A percentile compares a stretch with the other conserved stretches of the same genome.
These are phyloP conservation scores for Struthidea cinerea DNA, from an alignment of 2,113 vertebrate species.

Conservation along the genomic window DNA sequence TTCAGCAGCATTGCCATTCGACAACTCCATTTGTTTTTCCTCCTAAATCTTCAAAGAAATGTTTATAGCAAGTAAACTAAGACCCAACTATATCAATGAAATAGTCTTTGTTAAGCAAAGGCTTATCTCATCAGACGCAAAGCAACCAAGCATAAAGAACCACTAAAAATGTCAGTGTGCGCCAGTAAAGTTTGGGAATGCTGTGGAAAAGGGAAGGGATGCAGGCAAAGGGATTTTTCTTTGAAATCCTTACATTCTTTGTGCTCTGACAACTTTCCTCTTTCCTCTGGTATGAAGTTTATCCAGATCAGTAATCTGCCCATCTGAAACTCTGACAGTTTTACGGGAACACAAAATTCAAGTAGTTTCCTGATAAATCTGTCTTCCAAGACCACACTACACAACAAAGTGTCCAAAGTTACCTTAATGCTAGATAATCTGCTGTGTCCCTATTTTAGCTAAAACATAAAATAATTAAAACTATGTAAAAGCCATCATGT, in stretches of 20 bases:
- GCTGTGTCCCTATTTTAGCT: not conserved
- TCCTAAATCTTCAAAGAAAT: constrained; percentile 53
- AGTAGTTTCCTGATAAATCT: not conserved
- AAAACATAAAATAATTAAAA: not conserved
- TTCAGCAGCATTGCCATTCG: not conserved
- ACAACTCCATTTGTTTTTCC: constrained; percentile 42
- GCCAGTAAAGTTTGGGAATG: not conserved
- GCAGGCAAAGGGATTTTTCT: not conserved
- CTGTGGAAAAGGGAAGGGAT: not conserved
- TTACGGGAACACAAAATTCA: not conserved
- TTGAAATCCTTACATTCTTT: not conserved
- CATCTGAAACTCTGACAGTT: not conserved
- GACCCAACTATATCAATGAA: constrained; percentile 26
- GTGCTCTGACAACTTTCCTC: not conserved
- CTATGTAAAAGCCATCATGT: not conserved
- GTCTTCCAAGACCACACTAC: not conserved
- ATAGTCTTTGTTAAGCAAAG: constrained; percentile 42
- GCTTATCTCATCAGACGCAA: constrained; percentile 59
- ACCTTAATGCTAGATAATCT: not conserved
- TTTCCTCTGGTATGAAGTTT: not conserved
- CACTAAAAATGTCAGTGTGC: constrained; percentile 32
- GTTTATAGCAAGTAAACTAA: constrained; percentile 48
- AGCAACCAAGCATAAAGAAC: constrained; percentile 40
- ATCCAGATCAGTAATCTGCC: not conserved
- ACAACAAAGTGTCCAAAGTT: not conserved